Base-by-base conservation (phyloP, 2,888 invertebrate genomes). In the Eupithecia vulgata region DNA sequence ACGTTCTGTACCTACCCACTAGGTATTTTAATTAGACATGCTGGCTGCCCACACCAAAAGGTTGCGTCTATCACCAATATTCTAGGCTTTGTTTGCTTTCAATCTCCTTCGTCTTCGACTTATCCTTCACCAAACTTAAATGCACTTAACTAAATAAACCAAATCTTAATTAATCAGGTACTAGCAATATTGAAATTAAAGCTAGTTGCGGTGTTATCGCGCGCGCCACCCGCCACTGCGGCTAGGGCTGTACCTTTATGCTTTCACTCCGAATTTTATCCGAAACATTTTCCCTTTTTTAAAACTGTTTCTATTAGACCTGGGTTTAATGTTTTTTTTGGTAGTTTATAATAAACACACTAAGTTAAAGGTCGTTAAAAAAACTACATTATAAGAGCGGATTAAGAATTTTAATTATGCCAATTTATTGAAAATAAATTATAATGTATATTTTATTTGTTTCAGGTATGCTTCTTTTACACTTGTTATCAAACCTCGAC, bases 101-200 rank as follows among this genome's bases (percentile, higher is more conserved):
- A 52, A 21, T 21, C 21, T 52, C 21, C 52, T 52, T 21, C 21
- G 48, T n/a, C 13, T 59, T 17, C 35, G 35, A 42, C 35, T 57
- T 37, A 64, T 64, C 65, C 37, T 8, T 5, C 64, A 21, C n/a
- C 12, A 13, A 70, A 72, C 70, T 72, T 48, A 66, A 64, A 65
- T 45, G 72, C 75, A 72, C 67, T 48, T 65, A 72, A 62, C 69
- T 67, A 69, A 72, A 70, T 75, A 68, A 76, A 68, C 76, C 78
- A 80, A 80, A 80, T 78, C 79, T 80, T 79, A 80, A 80, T 79
- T 76, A 80, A 79, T 79, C 77, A 79, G 76, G 78, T 75, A 65
- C 65, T 15, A 76, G 78, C 77, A 80, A 79, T 79, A 80, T 80
- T 80, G 80, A 79, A 80, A 77, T 80, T 78, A 77, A 76, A 74